Conservation (phyloP, 2,797 vertebrate genomes). For the Dallia pectoralis region DNA sequence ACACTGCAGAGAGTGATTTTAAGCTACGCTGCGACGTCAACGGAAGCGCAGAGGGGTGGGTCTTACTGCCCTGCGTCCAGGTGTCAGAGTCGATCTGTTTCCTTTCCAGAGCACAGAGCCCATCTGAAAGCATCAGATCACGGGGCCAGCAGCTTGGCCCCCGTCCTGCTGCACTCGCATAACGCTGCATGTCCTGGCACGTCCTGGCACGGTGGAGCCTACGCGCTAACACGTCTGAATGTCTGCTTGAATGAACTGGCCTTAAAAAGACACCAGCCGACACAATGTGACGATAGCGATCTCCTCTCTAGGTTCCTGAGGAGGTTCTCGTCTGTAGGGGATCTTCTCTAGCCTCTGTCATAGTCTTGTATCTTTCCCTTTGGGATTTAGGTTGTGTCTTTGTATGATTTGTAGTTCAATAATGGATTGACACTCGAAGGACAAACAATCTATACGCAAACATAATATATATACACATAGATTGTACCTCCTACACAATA, state of each 20-base stretch:
- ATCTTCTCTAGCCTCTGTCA: too few species aligned
- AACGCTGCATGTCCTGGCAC: slow-evolving; percentile 14
- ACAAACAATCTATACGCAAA: slow-evolving; percentile 2
- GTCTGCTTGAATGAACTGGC: too few species aligned
- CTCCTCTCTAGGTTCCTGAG: too few species aligned
- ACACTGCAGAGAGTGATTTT: not conserved
- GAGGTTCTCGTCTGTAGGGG: too few species aligned
- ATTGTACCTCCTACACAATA: not conserved
- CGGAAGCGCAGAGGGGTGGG: not conserved
- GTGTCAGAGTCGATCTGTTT: slow-evolving; percentile 7
- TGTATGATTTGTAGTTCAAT: too few species aligned
- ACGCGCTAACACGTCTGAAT: not conserved
- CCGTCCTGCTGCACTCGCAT: slow-evolving; percentile 2
- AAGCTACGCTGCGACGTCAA: not conserved
- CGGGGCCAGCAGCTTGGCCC: slow-evolving; percentile 20
- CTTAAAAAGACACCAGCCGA: not conserved
- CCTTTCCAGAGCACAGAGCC: slow-evolving; percentile 6
- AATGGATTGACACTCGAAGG: not conserved
- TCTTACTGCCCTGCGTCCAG: not conserved
- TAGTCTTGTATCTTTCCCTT: too few species aligned
- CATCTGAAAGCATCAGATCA: slow-evolving; percentile 37
- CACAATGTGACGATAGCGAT: too few species aligned
- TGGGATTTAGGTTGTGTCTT: too few species aligned
- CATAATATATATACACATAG: slow-evolving; percentile 9
- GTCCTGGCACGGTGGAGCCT: slow-evolving; percentile 10